Evolutionary conservation across 2,797 vertebrate genomes (phyloP).

Genomic region (Coregonus suidteri): DNA sequence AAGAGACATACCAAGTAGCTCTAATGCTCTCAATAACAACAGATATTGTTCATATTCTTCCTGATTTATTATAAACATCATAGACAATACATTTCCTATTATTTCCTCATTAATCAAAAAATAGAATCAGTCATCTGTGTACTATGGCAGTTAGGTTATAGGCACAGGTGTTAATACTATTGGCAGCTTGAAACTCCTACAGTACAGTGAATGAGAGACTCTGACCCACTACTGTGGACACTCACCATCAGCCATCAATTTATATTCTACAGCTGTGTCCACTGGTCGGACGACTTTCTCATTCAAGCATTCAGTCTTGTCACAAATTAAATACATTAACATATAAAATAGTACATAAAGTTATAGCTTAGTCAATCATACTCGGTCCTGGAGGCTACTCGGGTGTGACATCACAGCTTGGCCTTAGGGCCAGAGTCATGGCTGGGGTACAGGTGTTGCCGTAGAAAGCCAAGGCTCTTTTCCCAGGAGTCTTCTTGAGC

Average conservation of each 20-base stretch:
- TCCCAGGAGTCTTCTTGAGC: slow-evolving; percentile 86
- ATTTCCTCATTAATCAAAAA: not conserved
- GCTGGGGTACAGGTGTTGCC: slow-evolving; percentile 55
- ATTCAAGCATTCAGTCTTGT: not conserved
- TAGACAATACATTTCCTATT: not conserved
- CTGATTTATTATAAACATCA: not conserved
- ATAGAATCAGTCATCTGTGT: not conserved
- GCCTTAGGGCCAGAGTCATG: slow-evolving; percentile 10
- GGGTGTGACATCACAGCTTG: slow-evolving; percentile 45
- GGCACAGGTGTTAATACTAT: not conserved
- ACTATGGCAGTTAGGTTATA: not conserved
- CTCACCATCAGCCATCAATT: not conserved
- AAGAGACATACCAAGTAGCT: not conserved
- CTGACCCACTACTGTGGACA: no score
- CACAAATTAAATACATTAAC: not conserved
- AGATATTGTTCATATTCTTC: not conserved
- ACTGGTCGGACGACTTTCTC: not conserved
- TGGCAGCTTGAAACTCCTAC: not conserved
- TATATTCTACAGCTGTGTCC: not conserved
- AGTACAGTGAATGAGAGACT: not conserved
- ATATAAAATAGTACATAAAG: no score
- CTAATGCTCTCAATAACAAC: not conserved
- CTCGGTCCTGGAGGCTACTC: not conserved
- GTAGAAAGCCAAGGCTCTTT: slow-evolving; percentile 81
- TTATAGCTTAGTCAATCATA: not conserved